Evolutionary conservation across 1,140 invertebrate genomes (phyloP), one percentile per base, ranked within the genome.

Genomic region (Lepidurus couesii): DNA sequence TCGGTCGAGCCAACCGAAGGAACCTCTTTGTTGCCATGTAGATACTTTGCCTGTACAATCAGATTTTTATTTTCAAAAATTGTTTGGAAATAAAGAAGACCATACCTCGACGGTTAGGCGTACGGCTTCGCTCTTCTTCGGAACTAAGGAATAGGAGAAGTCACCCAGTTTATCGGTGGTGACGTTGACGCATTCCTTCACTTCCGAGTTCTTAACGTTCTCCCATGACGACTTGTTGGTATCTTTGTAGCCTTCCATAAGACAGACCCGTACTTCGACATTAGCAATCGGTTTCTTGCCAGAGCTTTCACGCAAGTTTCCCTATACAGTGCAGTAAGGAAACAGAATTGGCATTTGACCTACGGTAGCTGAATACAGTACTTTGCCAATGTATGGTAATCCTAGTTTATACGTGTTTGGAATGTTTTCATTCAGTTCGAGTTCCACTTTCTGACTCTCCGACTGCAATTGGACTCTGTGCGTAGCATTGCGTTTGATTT

Each of bases 311-410:
- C n/a, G 76, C 21, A 42, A 73, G 26, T 74, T 73, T 34, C 24
- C 42, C 53, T 65, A n/a, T 11, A 21, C 5, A 2, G 34, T 34
- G 34, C 34, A 4, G 34, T 34, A 65, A n/a, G 1, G 0, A 65
- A 10, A 65, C 8, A 7, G 21, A 65, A 7, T 65, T 16, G 21
- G 0, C 53, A 7, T 3, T 47, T 9, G 4, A 4, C 8, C n/a
- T 21, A 65, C 0, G 21, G 53, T 65, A 65, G 45, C 5, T 47
- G 21, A n/a, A 4, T 13, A 65, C 1, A 76, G 44, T 78, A 90
- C 88, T 84, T 90, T 90, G 79, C 90, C 87, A 81, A 88, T 87
- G 81, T 90, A 90, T 1, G 90, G 90, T 53, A 91, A 83, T 42
- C 88, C 89, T 0, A 89, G 88, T 80, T 90, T 13, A 65, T n/a